phyloP scores from a whole-genome alignment of 2,888 invertebrate genomes.

The Aromia moschata region DNA sequence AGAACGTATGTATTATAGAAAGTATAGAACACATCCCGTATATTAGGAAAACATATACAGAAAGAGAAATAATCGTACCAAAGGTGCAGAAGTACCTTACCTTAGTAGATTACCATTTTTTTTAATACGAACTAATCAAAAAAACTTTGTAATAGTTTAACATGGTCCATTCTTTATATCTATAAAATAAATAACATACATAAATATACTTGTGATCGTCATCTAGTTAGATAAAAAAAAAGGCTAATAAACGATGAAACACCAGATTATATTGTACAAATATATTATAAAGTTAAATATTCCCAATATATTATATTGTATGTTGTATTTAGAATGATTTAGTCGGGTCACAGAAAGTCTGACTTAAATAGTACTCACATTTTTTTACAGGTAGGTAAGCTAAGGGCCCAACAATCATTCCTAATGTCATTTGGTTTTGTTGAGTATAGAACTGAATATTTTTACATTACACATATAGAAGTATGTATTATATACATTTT shows the following conservation, averaged over 20 bases:
- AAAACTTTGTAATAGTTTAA: slow-evolving; percentile 41
- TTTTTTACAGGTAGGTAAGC: no score
- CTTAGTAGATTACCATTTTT: no score
- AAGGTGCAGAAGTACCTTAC: no score
- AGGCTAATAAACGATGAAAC: slow-evolving; percentile 47
- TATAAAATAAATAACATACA: slow-evolving; percentile 44
- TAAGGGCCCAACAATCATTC: no score
- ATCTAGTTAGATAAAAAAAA: slow-evolving; percentile 48
- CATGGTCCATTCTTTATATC: slow-evolving; percentile 48
- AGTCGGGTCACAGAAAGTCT: slow-evolving; percentile 23
- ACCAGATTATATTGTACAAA: slow-evolving; percentile 63
- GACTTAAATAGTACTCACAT: not conserved
- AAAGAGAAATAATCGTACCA: no score
- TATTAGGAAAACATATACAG: no score
- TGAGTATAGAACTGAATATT: no score
- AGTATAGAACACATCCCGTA: no score
- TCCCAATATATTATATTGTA: slow-evolving; percentile 58
- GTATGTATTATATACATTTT: no score
- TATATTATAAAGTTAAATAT: slow-evolving; percentile 51
- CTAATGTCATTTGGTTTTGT: no score
- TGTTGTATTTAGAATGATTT: slow-evolving; percentile 57
- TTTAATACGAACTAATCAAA: slow-evolving; percentile 49
- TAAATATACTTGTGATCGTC: slow-evolving; percentile 59
- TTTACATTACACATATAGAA: no score
- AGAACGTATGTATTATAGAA: no score